These are phyloP conservation scores for Rhea americana DNA, from an alignment of 2,113 vertebrate genomes.

Conservation along the genomic window DNA sequence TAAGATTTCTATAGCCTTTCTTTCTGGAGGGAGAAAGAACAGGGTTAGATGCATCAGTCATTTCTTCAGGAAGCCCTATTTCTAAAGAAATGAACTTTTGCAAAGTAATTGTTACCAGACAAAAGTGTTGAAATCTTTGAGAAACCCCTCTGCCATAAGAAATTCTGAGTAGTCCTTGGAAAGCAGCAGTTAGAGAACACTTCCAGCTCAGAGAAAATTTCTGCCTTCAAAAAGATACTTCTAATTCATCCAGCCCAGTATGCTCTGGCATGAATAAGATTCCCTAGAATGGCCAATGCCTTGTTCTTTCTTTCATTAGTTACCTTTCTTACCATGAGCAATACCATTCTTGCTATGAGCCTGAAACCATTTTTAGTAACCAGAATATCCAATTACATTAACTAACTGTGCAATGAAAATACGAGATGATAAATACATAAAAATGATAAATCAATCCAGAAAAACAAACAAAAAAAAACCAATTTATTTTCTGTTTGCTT, in stretches of 20 bases:
- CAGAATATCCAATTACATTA: neutral
- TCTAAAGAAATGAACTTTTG: neutral
- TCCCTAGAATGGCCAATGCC: neutral
- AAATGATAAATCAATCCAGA: neutral
- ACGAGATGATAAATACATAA: neutral
- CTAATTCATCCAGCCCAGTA: neutral
- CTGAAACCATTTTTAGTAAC: neutral
- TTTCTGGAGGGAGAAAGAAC: neutral
- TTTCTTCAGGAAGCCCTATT: neutral
- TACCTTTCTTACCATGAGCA: neutral
- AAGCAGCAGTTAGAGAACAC: neutral
- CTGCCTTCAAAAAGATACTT: neutral
- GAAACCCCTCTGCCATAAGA: neutral
- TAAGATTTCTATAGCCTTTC: neutral
- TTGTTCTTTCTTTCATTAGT: neutral
- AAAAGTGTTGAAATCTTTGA: neutral
- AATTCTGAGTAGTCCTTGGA: neutral
- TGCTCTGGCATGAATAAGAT: accelerated
- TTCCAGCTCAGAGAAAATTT: neutral
- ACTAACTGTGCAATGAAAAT: neutral
- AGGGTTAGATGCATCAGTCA: neutral
- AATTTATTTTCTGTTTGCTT: neutral
- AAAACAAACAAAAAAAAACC: neutral
- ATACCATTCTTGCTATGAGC: neutral
- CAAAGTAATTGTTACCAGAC: neutral